phyloP scores from a whole-genome alignment of 2,888 invertebrate species.

The Hirudinaria manillensis region DNA sequence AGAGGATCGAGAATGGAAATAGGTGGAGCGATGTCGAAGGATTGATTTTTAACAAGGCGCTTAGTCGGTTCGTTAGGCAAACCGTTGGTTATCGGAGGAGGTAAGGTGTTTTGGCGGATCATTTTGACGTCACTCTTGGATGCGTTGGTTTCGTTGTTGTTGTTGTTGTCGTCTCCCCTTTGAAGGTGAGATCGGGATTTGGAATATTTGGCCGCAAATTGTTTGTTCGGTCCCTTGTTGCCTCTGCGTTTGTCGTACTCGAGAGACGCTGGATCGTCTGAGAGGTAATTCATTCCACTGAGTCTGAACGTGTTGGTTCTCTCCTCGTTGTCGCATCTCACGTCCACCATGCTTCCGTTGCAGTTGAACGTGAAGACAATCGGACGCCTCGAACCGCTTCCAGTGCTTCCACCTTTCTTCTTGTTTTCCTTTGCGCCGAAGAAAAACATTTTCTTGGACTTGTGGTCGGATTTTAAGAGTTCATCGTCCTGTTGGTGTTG shows the following conservation, averaged over 20 bases:
- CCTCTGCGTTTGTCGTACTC: neutral
- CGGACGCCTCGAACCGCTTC: conserved; percentile 27
- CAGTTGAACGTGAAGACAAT: conserved; percentile 37
- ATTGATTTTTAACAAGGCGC: conserved; percentile 23
- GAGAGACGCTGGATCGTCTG: neutral
- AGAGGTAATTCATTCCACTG: conserved; percentile 1
- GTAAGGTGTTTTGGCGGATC: conserved; percentile 3
- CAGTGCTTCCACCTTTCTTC: neutral
- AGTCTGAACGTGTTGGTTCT: conserved; percentile 35
- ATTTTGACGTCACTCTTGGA: neutral
- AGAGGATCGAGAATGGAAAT: neutral
- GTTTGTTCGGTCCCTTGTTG: neutral
- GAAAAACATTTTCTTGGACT: conserved; percentile 12
- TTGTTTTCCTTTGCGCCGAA: neutral
- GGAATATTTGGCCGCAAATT: conserved; percentile 4
- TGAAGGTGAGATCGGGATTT: conserved; percentile 10
- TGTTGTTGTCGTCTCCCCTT: neutral
- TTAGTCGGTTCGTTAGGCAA: conserved; percentile 22
- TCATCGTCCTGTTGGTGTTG: conserved; percentile 13
- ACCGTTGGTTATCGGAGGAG: neutral
- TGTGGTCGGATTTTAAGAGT: conserved; percentile 4
- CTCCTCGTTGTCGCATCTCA: conserved; percentile 37
- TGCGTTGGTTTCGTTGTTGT: neutral
- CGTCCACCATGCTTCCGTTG: conserved; percentile 41
- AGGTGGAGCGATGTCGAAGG: conserved; percentile 3